Percentiles rank a stretch among this genome's conserved stretches.
phyloP scores from a whole-genome alignment of 2,113 vertebrate species.

The Gallinago undulata region DNA sequence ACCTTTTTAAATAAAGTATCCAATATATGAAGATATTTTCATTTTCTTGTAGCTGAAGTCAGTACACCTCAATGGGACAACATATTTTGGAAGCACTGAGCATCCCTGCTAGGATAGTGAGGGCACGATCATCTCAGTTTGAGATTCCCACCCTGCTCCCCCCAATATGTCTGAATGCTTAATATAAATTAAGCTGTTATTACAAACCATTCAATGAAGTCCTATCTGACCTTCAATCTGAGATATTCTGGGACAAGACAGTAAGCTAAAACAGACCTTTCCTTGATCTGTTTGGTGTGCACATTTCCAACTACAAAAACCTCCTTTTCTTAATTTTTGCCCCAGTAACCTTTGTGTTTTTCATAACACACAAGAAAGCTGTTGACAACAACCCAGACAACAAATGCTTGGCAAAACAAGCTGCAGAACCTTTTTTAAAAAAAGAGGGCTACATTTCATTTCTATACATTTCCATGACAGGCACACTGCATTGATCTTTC shows the following conservation, averaged over 20 bases:
- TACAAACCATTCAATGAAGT: background rate
- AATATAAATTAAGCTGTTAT: background rate
- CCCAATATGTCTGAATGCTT: background rate
- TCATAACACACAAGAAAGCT: background rate
- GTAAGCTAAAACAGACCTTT: background rate
- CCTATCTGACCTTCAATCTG: background rate
- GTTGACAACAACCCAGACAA: background rate
- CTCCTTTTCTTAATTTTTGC: background rate
- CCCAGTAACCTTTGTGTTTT: background rate
- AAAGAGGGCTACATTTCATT: background rate
- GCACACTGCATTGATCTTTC: background rate
- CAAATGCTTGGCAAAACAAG: background rate
- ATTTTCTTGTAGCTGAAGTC: background rate
- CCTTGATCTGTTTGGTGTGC: background rate
- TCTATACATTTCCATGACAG: background rate
- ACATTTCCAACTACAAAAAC: background rate
- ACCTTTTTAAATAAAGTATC: background rate
- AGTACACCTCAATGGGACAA: background rate
- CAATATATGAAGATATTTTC: background rate
- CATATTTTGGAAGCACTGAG: background rate
- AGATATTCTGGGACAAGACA: background rate
- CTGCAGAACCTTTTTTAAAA: background rate
- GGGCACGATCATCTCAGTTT: background rate
- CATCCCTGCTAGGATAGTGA: background rate
- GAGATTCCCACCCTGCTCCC: background rate